Conservation (phyloP, 2,113 vertebrate species). For the Anser brachyrhynchus region DNA sequence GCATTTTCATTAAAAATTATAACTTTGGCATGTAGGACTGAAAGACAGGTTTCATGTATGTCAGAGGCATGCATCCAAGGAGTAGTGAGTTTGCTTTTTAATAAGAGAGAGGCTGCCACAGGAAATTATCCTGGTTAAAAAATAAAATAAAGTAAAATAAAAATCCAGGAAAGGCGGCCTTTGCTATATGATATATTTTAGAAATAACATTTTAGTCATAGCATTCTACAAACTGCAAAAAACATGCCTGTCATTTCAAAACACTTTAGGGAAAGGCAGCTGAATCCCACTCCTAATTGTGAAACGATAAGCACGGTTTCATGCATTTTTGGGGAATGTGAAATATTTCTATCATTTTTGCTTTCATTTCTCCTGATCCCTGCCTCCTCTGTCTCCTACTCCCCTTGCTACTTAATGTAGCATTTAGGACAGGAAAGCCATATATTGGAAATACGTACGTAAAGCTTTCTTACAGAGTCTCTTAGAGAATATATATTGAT, state of each 20-base stretch:
- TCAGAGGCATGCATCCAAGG: background rate
- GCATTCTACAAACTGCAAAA: background rate
- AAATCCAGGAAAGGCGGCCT: background rate
- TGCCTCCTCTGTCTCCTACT: background rate
- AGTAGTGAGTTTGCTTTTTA: background rate
- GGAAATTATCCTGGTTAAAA: background rate
- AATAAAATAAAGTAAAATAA: background rate
- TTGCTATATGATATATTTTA: background rate
- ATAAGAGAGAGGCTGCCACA: background rate
- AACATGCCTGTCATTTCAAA: background rate
- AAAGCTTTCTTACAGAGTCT: background rate
- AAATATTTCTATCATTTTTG: constrained; percentile 26
- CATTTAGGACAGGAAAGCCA: background rate
- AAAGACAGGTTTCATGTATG: background rate
- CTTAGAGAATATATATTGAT: background rate
- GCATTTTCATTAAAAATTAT: background rate
- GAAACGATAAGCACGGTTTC: background rate
- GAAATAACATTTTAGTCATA: background rate
- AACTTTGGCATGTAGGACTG: background rate
- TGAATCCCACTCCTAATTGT: background rate
- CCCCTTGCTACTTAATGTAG: background rate
- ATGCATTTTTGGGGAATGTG: background rate
- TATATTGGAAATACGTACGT: background rate
- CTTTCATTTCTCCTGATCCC: background rate
- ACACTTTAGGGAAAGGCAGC: background rate